These are phyloP conservation scores for Cydia pomonella DNA, from an alignment of 1,140 invertebrate genomes.

Conservation along the genomic window DNA sequence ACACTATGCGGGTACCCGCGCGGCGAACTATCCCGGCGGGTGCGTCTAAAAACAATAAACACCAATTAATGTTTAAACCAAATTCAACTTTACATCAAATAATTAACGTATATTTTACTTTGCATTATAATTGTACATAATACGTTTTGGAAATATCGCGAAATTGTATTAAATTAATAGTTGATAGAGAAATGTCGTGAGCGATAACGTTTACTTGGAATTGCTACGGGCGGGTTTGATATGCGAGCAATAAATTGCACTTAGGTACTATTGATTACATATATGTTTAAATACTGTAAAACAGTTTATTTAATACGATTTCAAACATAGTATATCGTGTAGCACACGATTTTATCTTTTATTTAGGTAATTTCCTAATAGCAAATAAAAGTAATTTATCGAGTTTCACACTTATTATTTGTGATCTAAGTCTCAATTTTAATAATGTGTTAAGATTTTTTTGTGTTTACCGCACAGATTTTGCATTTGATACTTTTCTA, in stretches of 20 bases:
- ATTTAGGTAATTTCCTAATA: background rate
- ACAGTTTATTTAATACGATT: background rate
- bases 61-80: conserved; percentile 5
- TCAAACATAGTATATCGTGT: background rate
- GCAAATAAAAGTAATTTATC: background rate
- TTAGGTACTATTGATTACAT: background rate
- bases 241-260: conserved; percentile 37
- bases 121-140: background rate
- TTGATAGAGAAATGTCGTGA: conserved; percentile 53
- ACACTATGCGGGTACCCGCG: conserved; percentile 61
- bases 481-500: too few relatives aligned
- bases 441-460: too few relatives aligned
- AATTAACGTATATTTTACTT: conserved; percentile 10
- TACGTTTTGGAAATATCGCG: background rate
- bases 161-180: conserved; percentile 40
- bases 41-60: conserved; percentile 17
- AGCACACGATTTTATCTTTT: too few relatives aligned
- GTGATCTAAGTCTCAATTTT: too few relatives aligned
- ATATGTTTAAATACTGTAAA: background rate
- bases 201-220: conserved; percentile 43
- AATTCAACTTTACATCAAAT: conserved; percentile 37
- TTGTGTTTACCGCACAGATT: too few relatives aligned
- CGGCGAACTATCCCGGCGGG: conserved; percentile 30
- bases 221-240: conserved; percentile 45
- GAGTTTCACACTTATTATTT: too few relatives aligned